These are phyloP conservation scores for Pionites leucogaster DNA, from an alignment of 2,113 vertebrate genomes.

Conservation along the genomic window DNA sequence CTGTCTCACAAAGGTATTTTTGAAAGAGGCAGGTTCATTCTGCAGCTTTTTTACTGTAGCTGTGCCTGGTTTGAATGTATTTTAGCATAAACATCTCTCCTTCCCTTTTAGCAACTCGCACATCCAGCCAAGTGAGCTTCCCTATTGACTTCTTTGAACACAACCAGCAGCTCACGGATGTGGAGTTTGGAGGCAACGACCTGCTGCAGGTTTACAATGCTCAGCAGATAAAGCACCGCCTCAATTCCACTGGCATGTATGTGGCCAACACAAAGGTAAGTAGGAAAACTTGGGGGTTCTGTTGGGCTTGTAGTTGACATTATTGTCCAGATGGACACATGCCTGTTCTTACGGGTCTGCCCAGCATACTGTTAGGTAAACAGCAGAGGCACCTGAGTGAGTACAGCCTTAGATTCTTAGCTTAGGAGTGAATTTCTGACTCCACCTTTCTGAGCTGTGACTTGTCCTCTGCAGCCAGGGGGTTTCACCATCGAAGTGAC, in stretches of 20 bases:
- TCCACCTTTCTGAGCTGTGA: background rate
- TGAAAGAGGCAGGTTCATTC: background rate
- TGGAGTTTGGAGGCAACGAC: slow-evolving; percentile 97
- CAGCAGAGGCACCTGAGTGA: background rate
- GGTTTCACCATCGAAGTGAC: slow-evolving; percentile 95
- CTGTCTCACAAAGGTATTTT: background rate
- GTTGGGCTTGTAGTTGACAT: accelerated
- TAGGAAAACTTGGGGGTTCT: background rate
- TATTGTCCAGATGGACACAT: accelerated
- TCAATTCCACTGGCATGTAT: slow-evolving; percentile 99
- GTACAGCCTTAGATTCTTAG: background rate
- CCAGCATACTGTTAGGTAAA: background rate
- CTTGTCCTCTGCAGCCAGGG: slow-evolving; percentile 80
- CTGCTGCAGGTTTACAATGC: slow-evolving; percentile 97
- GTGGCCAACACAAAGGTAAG: slow-evolving; percentile 98
- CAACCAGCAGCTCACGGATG: slow-evolving; percentile 97
- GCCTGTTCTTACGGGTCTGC: background rate
- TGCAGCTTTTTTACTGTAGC: background rate
- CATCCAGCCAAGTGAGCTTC: slow-evolving; percentile 95
- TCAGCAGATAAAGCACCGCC: slow-evolving; percentile 97
- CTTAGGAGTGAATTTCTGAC: background rate
- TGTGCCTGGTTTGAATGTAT: background rate
- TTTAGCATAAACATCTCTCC: background rate
- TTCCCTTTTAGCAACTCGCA: slow-evolving; percentile 84
- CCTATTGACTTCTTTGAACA: slow-evolving; percentile 99